phyloP scores from a whole-genome alignment of 2,888 invertebrate genomes.

The Rhamphomyia laevipes region DNA sequence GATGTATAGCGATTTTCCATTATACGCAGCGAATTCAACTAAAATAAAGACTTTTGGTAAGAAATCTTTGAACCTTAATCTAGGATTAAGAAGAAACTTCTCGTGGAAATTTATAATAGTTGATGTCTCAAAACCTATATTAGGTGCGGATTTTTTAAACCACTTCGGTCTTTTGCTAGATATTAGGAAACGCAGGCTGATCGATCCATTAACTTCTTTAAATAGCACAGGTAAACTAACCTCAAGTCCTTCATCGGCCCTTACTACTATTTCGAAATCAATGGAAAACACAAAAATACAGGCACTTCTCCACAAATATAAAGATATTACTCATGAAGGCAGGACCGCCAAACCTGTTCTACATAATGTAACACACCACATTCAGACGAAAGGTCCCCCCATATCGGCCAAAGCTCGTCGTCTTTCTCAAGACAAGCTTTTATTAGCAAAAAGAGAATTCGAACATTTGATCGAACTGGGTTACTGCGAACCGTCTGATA shows the following conservation, averaged over 20 bases:
- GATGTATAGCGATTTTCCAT: not conserved
- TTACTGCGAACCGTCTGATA: not conserved
- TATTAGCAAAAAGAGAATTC: not conserved
- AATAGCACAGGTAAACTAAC: not conserved
- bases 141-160: not conserved
- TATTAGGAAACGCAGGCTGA: not conserved
- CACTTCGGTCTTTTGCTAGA: not conserved
- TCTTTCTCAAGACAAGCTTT: not conserved
- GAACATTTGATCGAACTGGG: not conserved
- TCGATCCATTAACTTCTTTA: not conserved
- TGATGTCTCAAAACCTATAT: not conserved
- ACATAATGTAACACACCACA: not conserved
- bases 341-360: not conserved
- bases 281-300: not conserved
- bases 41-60: not conserved
- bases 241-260: not conserved
- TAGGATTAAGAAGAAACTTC: not conserved
- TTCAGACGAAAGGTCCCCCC: not conserved
- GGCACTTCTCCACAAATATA: not conserved
- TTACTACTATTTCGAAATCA: not conserved
- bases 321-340: not conserved
- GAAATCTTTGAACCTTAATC: not conserved
- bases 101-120: not conserved
- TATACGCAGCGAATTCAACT: not conserved
- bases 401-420: not conserved